phyloP scores from a whole-genome alignment of 2,113 vertebrate genomes.

The Tichodroma muraria region DNA sequence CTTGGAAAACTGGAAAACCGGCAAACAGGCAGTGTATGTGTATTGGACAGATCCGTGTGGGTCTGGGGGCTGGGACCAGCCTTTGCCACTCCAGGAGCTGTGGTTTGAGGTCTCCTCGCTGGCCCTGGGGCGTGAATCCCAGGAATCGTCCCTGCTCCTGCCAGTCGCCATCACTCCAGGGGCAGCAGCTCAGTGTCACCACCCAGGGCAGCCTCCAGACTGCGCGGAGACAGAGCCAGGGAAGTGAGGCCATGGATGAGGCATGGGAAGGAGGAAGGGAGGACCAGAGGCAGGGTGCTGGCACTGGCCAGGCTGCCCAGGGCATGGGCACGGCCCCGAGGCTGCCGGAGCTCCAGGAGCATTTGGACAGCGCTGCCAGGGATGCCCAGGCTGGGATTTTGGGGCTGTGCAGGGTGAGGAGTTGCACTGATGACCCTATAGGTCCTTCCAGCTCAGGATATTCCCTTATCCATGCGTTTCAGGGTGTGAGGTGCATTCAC shows the following conservation, averaged over 20 bases:
- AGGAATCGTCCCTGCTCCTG: not conserved
- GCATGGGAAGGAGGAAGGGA: not conserved
- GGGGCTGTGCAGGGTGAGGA: not conserved
- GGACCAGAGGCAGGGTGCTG: not conserved
- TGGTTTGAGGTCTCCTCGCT: not conserved
- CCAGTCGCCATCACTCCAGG: rapidly evolving
- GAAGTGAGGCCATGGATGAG: not conserved
- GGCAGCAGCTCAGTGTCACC: not conserved
- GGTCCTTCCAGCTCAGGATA: not conserved
- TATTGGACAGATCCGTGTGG: rapidly evolving
- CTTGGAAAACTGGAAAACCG: not conserved
- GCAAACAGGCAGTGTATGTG: not conserved
- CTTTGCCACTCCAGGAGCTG: not conserved
- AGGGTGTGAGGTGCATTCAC: rapidly evolving
- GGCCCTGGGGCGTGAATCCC: not conserved
- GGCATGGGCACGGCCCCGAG: not conserved
- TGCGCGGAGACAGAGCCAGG: not conserved
- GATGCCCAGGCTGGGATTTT: not conserved
- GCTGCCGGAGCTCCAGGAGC: not conserved
- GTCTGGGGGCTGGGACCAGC: not conserved
- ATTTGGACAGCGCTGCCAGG: not conserved
- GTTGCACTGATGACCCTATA: not conserved
- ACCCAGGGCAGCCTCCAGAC: not conserved
- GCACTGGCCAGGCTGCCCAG: no score
- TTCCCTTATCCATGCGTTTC: not conserved